Base-by-base conservation (phyloP, 2,888 invertebrate genomes). In the Autographa gamma region DNA sequence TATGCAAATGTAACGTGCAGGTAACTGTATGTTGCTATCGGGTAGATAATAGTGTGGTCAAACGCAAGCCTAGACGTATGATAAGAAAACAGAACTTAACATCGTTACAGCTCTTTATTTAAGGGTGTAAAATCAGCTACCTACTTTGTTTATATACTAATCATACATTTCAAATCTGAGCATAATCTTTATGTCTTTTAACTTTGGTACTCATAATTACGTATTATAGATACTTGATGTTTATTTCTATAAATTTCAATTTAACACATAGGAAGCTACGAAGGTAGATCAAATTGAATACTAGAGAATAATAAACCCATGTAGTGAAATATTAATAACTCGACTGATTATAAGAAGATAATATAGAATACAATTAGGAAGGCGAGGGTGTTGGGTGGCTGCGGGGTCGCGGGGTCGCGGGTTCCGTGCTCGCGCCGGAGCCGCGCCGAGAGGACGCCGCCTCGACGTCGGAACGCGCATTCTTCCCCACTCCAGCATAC, bases 401-500 rank as follows among this genome's bases (percentile, higher is more conserved):
- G 25, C 25, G 25, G 25, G 60, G 64, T 54, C 61, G 74, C 65
- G 64, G 64, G 60, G 58, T 32, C 52, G 60, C 58, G 25, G 59
- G 73, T 60, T 43, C 38, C 63, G 70, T 73, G 68, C 86, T 88
- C 84, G 68, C 86, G 88, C 85, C 83, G 82, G 76, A 71, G 82
- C 75, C 83, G 89, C 92, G 92, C 89, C 90, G 83, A 82, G 90
- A 78, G 90, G 93, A 89, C 93, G 93, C 88, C 85, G 85, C 86
- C 90, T 85, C 88, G 82, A 60, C 83, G 82, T 73, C 80, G 94
- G 94, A 91, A 93, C 92, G 93, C 90, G 90, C 92, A 95, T 95
- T 95, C 95, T 90, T 91, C 86, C 91, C 86, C 90, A 89, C 91
- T 87, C 87, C 92, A 85, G 93, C 92, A 95, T 95, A 92, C 95